Evolutionary conservation across 2,888 invertebrate species (phyloP).

Genomic region (Clusia tigrina): DNA sequence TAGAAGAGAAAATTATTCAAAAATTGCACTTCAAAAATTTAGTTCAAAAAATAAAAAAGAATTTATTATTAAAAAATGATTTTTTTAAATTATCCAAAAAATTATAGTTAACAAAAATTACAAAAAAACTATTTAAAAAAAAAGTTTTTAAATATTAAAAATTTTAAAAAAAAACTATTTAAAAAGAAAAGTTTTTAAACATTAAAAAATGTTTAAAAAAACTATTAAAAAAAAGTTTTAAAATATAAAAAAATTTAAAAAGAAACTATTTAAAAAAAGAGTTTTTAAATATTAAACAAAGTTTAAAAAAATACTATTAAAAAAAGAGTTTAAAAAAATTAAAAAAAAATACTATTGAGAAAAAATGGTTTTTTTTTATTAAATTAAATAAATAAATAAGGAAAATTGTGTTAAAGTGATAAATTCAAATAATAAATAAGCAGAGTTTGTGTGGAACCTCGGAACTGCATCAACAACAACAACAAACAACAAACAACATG

Average conservation of each 20-base stretch:
- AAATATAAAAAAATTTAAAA: background rate
- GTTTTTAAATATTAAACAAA: background rate
- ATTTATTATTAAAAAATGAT: no score
- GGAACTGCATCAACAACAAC: no score
- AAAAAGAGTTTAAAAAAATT: constrained; percentile 17
- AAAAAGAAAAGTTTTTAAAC: background rate
- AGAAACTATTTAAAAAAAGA: background rate
- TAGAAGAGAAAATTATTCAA: no score
- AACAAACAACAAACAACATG: constrained; percentile 37
- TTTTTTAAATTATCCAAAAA: no score
- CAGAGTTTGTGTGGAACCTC: no score
- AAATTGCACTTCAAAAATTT: no score
- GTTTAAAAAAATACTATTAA: constrained; percentile 11
- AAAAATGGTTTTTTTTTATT: background rate
- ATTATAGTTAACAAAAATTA: no score
- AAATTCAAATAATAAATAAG: no score
- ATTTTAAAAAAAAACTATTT: background rate
- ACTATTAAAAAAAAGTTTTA: constrained; percentile 24
- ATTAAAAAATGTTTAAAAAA: background rate
- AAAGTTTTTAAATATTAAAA: constrained; percentile 9
- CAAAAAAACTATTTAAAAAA: constrained; percentile 28
- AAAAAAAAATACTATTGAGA: background rate
- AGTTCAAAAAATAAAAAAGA: no score
- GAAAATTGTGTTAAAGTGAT: no score
- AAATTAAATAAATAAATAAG: no score